A percentile compares a stretch with the other conserved stretches of the same genome.
Evolutionary conservation across 2,113 vertebrate species (phyloP).

Genomic region (Agelaius tricolor): DNA sequence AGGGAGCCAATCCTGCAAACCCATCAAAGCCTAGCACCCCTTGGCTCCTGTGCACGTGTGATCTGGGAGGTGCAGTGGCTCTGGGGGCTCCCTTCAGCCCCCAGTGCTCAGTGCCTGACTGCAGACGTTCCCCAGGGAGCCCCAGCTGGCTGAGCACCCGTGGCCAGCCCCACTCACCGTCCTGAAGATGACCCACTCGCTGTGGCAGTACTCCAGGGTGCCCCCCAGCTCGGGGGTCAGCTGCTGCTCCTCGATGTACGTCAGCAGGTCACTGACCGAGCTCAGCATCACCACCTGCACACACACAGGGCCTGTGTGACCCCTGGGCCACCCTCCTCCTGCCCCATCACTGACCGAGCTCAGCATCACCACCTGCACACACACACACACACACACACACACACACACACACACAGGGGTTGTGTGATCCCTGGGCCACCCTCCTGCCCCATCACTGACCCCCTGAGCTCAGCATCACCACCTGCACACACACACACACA

Average conservation of each 20-base stretch:
- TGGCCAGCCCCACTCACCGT: slow-evolving; percentile 79
- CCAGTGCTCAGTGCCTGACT: accelerated
- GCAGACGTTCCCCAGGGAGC: background rate
- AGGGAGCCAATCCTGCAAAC: background rate
- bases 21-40: background rate
- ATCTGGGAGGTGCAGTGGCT: accelerated
- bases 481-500: slow-evolving; percentile 78
- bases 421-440: too few relatives aligned
- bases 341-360: too few relatives aligned
- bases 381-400: too few relatives aligned
- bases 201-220: slow-evolving; percentile 93
- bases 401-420: background rate
- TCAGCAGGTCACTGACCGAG: slow-evolving; percentile 93
- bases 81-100: background rate
- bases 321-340: background rate
- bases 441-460: slow-evolving; percentile 75
- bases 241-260: slow-evolving; percentile 93
- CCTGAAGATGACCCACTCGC: slow-evolving; percentile 94
- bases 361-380: too few relatives aligned
- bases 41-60: background rate
- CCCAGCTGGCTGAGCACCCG: background rate
- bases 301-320: background rate
- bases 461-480: slow-evolving; percentile 94
- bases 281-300: slow-evolving; percentile 96
- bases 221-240: slow-evolving; percentile 95